These are phyloP conservation scores for Pogonophryne albipinna DNA, from an alignment of 2,797 vertebrate genomes.

Conservation along the genomic window DNA sequence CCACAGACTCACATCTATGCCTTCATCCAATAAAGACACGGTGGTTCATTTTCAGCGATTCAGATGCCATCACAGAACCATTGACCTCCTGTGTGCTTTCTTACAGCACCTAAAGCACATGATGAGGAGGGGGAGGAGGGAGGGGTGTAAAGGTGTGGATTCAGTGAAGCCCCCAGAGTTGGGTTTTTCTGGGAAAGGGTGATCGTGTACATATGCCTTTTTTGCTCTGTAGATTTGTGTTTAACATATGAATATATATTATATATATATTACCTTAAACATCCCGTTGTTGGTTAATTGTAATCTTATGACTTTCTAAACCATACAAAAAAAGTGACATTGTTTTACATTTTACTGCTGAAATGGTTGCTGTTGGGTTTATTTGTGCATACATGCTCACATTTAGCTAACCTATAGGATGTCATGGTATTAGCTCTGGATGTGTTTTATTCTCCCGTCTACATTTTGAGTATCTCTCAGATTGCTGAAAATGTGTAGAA, in stretches of 20 bases:
- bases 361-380: slow-evolving; percentile 86
- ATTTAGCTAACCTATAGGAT: slow-evolving; percentile 89
- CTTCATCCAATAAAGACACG: slow-evolving; percentile 79
- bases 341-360: slow-evolving; percentile 88
- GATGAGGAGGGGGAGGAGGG: slow-evolving; percentile 16
- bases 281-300: slow-evolving; percentile 78
- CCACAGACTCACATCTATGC: slow-evolving; percentile 75
- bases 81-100: slow-evolving; percentile 82
- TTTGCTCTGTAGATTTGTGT: slow-evolving; percentile 88
- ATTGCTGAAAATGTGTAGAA: slow-evolving; percentile 72
- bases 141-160: slow-evolving; percentile 55
- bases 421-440: slow-evolving; percentile 91
- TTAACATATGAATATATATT: slow-evolving; percentile 79
- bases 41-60: slow-evolving; percentile 45
- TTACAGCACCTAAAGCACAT: slow-evolving; percentile 59
- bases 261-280: slow-evolving; percentile 76
- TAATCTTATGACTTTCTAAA: slow-evolving; percentile 86
- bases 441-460: slow-evolving; percentile 86
- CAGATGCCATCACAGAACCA: slow-evolving; percentile 81
- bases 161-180: slow-evolving; percentile 69
- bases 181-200: slow-evolving; percentile 73
- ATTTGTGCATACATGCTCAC: slow-evolving; percentile 94
- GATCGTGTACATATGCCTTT: slow-evolving; percentile 93
- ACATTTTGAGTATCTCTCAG: slow-evolving; percentile 83
- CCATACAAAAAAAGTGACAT: slow-evolving; percentile 80